Base-by-base conservation (phyloP, 35 echinoderm and acorn worm genomes). In the Heliocidaris erythrogramma region DNA sequence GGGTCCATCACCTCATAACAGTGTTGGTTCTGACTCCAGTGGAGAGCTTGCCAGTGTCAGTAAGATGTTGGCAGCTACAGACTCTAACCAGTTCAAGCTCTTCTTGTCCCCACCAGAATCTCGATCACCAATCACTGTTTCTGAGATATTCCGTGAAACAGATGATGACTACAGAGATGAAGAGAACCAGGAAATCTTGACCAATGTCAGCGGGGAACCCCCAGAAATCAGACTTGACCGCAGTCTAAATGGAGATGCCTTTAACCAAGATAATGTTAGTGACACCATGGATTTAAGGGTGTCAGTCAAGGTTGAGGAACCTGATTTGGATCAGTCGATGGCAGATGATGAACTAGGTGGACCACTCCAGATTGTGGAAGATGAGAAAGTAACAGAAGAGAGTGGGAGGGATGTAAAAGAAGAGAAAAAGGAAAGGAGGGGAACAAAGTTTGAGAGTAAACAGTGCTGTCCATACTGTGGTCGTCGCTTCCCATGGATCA, bases 401-500 rank as follows among this genome's bases (percentile, higher is more conserved):
- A 11, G 30, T 78, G 61, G 30, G 2, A 86, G 89, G 49, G 30
- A 92, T 49, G 49, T 11, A 10, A 48, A 49, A n/a, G 91, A 92
- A 27, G 91, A 92, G 2, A 92, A 59, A 27, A 92, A 92, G 48
- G 91, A 92, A 48, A 92, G 48, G 16, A 49, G 50, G 48, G 49
- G 96, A 90, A 92, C 88, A 29, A 98, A 98, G 49, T 92, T 98
- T 69, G 96, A 95, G 17, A 96, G 94, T 24, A 96, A 97, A 50
- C 95, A 97, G 85, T 96, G 95, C 52, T 99, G 98, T 94, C 98
- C 98, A 0, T 99, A 99, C 92, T 99, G 98, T 90, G 94, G 95
- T 13, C 93, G 98, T 5, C 97, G 95, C 32, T 99, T 99, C 88
- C 98, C 98, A 13, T 99, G 98, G 98, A 96, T 99, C 48, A 99